These are phyloP conservation scores for Dyspetes luteomarginatus DNA, from an alignment of 2,888 invertebrate genomes.

Conservation along the genomic window DNA sequence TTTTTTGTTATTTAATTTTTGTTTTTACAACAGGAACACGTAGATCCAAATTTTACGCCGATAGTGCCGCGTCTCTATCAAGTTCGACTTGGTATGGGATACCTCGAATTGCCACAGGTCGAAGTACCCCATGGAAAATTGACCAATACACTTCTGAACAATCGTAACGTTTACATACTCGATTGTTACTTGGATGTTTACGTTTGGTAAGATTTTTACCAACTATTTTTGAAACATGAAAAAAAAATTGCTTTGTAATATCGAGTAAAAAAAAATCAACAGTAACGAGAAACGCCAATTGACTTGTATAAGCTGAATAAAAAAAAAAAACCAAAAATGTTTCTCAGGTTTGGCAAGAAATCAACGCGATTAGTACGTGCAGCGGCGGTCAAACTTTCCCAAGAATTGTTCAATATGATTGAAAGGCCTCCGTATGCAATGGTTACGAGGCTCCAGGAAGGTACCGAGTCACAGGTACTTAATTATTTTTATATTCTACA, in stretches of 20 bases:
- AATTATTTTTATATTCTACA: background rate
- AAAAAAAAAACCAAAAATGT: background rate
- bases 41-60: conserved; percentile 87
- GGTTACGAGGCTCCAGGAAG: conserved; percentile 95
- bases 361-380: conserved; percentile 97
- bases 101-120: conserved; percentile 98
- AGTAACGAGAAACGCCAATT: too few species aligned
- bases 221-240: too few species aligned
- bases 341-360: conserved; percentile 98
- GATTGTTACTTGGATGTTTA: conserved; percentile 97
- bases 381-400: conserved; percentile 98
- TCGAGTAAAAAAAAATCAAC: too few species aligned
- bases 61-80: conserved; percentile 92
- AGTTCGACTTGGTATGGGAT: conserved; percentile 99
- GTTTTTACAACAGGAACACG: conserved; percentile 89
- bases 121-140: conserved; percentile 91
- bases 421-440: conserved; percentile 93
- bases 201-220: conserved; percentile 89
- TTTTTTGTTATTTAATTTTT: background rate
- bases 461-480: conserved; percentile 92
- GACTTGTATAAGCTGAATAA: background rate
- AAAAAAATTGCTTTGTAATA: background rate
- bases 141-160: conserved; percentile 91
- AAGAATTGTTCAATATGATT: conserved; percentile 98
- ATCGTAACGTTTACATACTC: conserved; percentile 97